Evolutionary conservation across 2,113 vertebrate genomes (phyloP).

Genomic region (Xiphophorus maculatus): DNA sequence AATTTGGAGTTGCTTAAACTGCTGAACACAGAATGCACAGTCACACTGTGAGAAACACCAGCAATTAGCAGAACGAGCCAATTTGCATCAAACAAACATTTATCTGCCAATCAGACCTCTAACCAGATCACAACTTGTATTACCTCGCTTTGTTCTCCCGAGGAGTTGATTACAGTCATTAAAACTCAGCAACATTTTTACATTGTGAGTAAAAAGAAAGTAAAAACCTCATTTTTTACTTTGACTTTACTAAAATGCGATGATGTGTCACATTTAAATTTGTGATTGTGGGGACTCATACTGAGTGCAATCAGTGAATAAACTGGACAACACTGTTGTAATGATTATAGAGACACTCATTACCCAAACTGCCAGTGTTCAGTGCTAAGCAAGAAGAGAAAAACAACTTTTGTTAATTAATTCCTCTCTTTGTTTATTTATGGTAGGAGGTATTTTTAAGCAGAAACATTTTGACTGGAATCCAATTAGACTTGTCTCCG

Average conservation of each 20-base stretch:
- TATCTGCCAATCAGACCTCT: neutral
- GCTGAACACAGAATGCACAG: neutral
- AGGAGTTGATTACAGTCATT: slow-evolving; percentile 15
- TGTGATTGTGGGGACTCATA: neutral
- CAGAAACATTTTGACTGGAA: neutral
- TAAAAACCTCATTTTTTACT: neutral
- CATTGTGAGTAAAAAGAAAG: neutral
- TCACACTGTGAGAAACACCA: neutral
- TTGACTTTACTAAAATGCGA: neutral
- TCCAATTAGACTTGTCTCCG: neutral
- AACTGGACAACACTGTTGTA: neutral
- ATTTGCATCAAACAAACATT: slow-evolving; percentile 10
- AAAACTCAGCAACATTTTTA: neutral
- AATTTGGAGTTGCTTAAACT: neutral
- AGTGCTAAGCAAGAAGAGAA: neutral
- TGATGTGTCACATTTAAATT: neutral
- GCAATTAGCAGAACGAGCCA: slow-evolving; percentile 2
- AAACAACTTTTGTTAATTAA: neutral
- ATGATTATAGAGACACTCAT: neutral
- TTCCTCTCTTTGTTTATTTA: neutral
- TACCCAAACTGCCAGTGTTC: neutral
- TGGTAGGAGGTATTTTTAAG: neutral
- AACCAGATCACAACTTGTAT: neutral
- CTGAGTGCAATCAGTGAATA: slow-evolving; percentile 10
- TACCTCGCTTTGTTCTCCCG: neutral